phyloP scores from a whole-genome alignment of 2,797 vertebrate genomes.

The Rhabdophis nuchalis region DNA sequence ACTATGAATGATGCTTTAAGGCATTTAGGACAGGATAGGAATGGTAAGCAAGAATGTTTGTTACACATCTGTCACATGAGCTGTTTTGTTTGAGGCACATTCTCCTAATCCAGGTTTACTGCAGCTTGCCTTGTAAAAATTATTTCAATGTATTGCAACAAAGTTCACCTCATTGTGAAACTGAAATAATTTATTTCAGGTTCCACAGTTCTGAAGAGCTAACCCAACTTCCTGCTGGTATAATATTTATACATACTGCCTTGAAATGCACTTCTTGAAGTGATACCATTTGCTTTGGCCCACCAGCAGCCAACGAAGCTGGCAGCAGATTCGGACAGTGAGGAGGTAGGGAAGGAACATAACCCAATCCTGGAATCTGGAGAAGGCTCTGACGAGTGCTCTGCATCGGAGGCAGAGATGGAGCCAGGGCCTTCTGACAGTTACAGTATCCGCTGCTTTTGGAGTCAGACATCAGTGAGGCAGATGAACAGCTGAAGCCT shows the following conservation, averaged over 20 bases:
- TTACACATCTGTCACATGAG: not conserved
- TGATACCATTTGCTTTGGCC: not conserved
- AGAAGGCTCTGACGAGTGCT: too few relatives aligned
- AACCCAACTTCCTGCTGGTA: not conserved
- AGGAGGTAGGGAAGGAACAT: too few relatives aligned
- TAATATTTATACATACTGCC: not conserved
- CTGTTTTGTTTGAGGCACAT: not conserved
- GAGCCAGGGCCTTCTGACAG: too few relatives aligned
- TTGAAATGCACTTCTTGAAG: not conserved
- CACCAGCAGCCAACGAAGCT: too few relatives aligned
- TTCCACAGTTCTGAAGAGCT: not conserved
- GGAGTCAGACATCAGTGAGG: too few relatives aligned
- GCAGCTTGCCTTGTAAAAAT: not conserved
- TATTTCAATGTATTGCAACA: not conserved
- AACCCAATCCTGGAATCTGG: too few relatives aligned
- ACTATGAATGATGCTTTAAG: not conserved
- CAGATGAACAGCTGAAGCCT: too few relatives aligned
- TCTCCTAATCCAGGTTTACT: not conserved
- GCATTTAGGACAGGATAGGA: not conserved
- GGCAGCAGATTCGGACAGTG: too few relatives aligned
- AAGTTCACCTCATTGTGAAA: not conserved
- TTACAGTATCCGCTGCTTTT: too few relatives aligned
- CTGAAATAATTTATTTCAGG: not conserved
- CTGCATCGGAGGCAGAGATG: too few relatives aligned
- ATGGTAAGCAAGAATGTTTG: too few relatives aligned